Base-by-base conservation (phyloP, 1,140 invertebrate genomes). In the Thalassaphorura encarpata region DNA sequence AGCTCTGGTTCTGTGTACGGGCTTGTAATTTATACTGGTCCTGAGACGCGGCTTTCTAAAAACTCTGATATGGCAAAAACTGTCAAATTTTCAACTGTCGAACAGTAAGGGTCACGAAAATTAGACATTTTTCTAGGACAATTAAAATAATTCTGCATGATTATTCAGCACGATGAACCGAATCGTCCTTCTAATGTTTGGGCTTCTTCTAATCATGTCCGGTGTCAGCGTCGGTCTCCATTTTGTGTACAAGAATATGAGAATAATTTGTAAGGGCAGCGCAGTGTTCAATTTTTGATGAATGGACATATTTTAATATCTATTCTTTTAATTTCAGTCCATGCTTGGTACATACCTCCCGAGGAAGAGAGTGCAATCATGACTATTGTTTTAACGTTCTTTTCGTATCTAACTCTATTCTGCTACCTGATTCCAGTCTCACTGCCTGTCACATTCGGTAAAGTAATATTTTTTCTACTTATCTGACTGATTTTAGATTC, bases 81-180 rank as follows among this genome's bases (percentile, higher is more conserved):
- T 8, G 40, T 3, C 3, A 51, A 51, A 24, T 84, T 85, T 63
- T 87, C 87, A 8, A 83, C 82, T 1, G 80, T 83, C 58, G 89
- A 91, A 71, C 77, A 74, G 73, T 87, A 67, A 69, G 61, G 26
- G 27, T 8, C 5, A 11, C 19, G 6, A 16, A n/a, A 19, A 23
- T 26, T 26, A 11, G 21, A 27, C 19, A 29, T 18, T 54, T 46
- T 72, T 69, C 6, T 69, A 80, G 79, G 60, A 70, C 79, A 2
- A 83, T 87, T 58, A 89, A 89, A 67, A 70, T 90, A 27, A 63
- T 83, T 1, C n/a, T n/a, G n/a, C n/a, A n/a, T n/a, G n/a, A n/a
- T n/a, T n/a, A n/a, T n/a, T n/a, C n/a, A n/a, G n/a, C n/a, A n/a
- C n/a, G n/a, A n/a, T n/a, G n/a, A n/a, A n/a, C n/a, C n/a, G n/a